Percentiles rank a stretch among this genome's conserved stretches.
Conservation (phyloP, 1,140 invertebrate species). For the Ptiloglossa arizonensis region DNA sequence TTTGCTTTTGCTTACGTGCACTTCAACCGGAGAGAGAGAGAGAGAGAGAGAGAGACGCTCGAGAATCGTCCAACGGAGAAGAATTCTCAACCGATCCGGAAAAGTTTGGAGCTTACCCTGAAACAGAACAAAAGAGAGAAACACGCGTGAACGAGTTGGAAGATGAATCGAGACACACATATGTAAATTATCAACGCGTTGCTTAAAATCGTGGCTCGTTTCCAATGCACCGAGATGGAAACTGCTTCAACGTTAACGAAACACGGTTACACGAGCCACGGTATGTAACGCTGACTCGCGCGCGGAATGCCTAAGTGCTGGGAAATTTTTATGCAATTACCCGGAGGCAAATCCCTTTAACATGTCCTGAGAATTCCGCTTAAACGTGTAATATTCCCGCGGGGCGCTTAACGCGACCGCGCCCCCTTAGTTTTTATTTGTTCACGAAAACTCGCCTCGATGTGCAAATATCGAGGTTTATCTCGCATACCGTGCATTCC, state of each 20-base stretch:
- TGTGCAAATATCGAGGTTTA: too few species aligned
- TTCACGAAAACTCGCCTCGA: background rate
- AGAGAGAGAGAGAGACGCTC: too few species aligned
- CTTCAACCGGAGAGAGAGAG: too few species aligned
- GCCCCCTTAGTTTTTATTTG: constrained; percentile 4
- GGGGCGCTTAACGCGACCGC: background rate
- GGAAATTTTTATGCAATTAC: constrained; percentile 41
- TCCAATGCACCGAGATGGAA: constrained; percentile 14
- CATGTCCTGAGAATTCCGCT: background rate
- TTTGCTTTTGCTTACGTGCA: background rate
- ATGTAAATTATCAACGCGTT: background rate
- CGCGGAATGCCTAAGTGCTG: background rate
- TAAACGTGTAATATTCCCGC: background rate
- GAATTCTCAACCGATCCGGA: too few species aligned
- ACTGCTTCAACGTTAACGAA: background rate
- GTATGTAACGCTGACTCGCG: background rate
- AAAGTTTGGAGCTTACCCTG: constrained; percentile 20
- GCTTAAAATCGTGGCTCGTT: background rate
- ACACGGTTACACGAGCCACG: background rate
- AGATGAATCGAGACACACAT: background rate
- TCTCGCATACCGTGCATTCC: too few species aligned
- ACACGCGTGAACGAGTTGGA: background rate
- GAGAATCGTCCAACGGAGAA: background rate
- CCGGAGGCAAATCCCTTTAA: constrained; percentile 6
- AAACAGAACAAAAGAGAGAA: background rate